phyloP scores from a whole-genome alignment of 2,797 vertebrate genomes.

The Staurois parvus region DNA sequence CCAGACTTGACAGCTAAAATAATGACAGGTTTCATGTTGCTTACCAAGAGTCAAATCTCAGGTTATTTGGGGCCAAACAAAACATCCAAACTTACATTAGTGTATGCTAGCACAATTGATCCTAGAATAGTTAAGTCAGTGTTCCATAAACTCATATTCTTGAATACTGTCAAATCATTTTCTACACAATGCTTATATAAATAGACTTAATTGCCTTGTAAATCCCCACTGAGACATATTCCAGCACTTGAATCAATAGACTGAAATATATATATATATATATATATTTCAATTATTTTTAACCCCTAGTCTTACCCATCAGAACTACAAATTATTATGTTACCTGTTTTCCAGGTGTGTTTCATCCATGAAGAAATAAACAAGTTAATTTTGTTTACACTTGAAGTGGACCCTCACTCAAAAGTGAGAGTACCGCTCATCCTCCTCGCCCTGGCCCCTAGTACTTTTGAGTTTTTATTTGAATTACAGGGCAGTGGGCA shows the following conservation, averaged over 20 bases:
- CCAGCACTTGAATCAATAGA: conserved; percentile 2
- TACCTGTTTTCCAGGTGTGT: too few species aligned
- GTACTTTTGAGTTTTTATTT: too few species aligned
- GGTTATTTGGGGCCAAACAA: neutral
- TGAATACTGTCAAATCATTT: neutral
- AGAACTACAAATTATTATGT: too few species aligned
- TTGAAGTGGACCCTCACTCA: too few species aligned
- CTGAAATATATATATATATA: neutral
- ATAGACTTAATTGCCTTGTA: conserved; percentile 13
- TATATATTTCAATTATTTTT: too few species aligned
- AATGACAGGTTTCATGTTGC: neutral
- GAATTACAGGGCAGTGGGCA: too few species aligned
- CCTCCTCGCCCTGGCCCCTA: too few species aligned
- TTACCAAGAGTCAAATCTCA: neutral
- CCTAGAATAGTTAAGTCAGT: neutral
- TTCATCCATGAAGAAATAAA: too few species aligned
- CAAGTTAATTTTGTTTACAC: too few species aligned
- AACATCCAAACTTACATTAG: neutral
- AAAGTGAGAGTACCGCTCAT: too few species aligned
- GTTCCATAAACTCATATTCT: neutral
- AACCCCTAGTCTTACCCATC: neutral
- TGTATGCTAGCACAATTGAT: neutral
- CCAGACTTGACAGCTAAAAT: neutral
- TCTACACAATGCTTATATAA: neutral
- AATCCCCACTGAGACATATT: neutral